These are phyloP conservation scores for Albula glossodonta DNA, from an alignment of 2,113 vertebrate genomes.

Conservation along the genomic window DNA sequence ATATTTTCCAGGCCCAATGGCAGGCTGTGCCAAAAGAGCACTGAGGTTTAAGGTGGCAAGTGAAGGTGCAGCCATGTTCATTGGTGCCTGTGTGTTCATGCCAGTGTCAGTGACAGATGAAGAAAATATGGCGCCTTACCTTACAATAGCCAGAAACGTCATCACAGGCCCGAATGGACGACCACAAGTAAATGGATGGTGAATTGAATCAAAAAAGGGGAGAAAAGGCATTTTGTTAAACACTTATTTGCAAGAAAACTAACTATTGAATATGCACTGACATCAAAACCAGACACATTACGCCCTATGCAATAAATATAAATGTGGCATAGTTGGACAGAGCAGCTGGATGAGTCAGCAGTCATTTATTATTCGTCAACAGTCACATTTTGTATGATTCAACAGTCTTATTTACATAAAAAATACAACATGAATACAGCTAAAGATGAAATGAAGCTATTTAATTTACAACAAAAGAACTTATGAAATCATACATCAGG, in stretches of 20 bases:
- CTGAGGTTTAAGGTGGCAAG: slow-evolving; percentile 51
- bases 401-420: too few species aligned
- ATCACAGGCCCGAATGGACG: slow-evolving; percentile 54
- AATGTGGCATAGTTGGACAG: too few species aligned
- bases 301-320: too few species aligned
- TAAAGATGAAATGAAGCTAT: too few species aligned
- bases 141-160: slow-evolving; percentile 87
- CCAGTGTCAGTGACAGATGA: slow-evolving; percentile 60
- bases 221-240: slow-evolving; percentile 94
- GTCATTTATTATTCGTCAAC: too few species aligned
- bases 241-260: slow-evolving; percentile 50
- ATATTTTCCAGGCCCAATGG: slow-evolving; percentile 48
- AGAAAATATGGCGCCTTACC: slow-evolving; percentile 94
- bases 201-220: slow-evolving; percentile 54
- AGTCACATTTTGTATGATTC: too few species aligned
- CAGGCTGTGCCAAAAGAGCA: slow-evolving; percentile 55
- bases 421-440: too few species aligned
- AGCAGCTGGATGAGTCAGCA: too few species aligned
- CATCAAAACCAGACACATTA: too few species aligned
- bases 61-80: slow-evolving; percentile 44
- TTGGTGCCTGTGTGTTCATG: slow-evolving; percentile 50
- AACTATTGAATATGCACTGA: not conserved
- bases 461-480: too few species aligned
- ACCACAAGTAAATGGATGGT: slow-evolving; percentile 56
- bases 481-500: too few species aligned